Evolutionary conservation across 2,797 vertebrate species (phyloP).

Genomic region (Rhinatrema bivittatum): DNA sequence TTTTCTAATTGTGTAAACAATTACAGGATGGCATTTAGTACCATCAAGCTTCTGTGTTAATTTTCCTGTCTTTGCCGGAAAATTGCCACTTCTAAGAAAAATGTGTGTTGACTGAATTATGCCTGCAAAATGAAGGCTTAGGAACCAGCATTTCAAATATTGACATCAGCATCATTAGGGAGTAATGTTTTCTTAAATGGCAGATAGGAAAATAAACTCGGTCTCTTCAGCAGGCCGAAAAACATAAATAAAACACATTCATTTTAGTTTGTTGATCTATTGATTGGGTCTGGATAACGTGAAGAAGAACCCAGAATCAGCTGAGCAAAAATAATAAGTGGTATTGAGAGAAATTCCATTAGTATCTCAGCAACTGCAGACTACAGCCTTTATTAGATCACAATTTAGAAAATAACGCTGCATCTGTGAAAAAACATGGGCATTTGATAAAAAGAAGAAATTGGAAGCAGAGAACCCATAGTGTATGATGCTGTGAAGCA

Average conservation of each 20-base stretch:
- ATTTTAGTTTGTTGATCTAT: slow-evolving; percentile 5
- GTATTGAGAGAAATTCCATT: not conserved
- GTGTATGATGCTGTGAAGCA: too few relatives aligned
- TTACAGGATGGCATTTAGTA: slow-evolving; percentile 1
- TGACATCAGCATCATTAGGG: slow-evolving; percentile 7
- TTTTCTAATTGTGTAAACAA: slow-evolving; percentile 15
- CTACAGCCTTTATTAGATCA: not conserved
- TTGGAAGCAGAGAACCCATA: too few relatives aligned
- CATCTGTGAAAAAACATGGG: not conserved
- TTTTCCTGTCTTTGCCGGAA: slow-evolving; percentile 12
- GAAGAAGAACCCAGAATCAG: slow-evolving; percentile 20
- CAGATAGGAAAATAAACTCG: slow-evolving; percentile 15
- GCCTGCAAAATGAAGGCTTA: not conserved
- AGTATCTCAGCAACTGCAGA: not conserved
- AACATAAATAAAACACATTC: slow-evolving; percentile 1
- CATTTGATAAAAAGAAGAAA: slow-evolving; percentile 1
- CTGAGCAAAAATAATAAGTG: slow-evolving; percentile 5
- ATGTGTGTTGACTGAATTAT: not conserved
- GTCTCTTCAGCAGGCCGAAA: slow-evolving; percentile 6
- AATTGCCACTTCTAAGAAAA: slow-evolving; percentile 10
- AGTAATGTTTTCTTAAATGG: slow-evolving; percentile 6
- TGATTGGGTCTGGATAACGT: slow-evolving; percentile 12
- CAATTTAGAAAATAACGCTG: not conserved
- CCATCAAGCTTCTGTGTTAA: too few relatives aligned
- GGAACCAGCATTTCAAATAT: slow-evolving; percentile 1